phyloP scores from a whole-genome alignment of 2,113 vertebrate species.

The Brachypodius melanocephalos region DNA sequence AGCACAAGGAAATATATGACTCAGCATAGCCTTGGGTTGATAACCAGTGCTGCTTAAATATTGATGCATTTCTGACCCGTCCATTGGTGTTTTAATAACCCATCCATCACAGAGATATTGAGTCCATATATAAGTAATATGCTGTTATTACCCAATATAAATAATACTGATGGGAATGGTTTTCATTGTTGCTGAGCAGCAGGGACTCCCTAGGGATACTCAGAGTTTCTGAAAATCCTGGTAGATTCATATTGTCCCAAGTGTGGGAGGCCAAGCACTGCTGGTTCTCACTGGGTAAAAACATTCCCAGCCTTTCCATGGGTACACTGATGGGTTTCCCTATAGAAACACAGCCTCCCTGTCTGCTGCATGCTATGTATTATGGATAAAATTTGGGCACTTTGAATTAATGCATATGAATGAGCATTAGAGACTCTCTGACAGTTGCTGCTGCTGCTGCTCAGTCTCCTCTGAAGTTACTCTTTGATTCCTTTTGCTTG shows the following conservation, averaged over 20 bases:
- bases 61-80: slow-evolving; percentile 53
- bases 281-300: background rate
- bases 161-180: slow-evolving; percentile 55
- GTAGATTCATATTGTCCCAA: background rate
- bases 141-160: slow-evolving; percentile 60
- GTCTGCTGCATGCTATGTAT: background rate
- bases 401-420: slow-evolving; percentile 6
- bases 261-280: background rate
- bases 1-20: slow-evolving; percentile 28
- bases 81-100: slow-evolving; percentile 56
- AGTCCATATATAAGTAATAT: slow-evolving; percentile 58
- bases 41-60: slow-evolving; percentile 54
- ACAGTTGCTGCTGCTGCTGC: slow-evolving; percentile 9
- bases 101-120: slow-evolving; percentile 48
- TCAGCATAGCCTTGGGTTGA: slow-evolving; percentile 55
- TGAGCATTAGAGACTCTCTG: slow-evolving; percentile 28
- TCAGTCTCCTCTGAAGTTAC: slow-evolving; percentile 44
- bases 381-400: slow-evolving; percentile 3
- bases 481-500: slow-evolving; percentile 39
- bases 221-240: background rate
- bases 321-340: background rate
- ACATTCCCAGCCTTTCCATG: background rate
- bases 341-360: background rate
- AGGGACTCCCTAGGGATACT: background rate
- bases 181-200: slow-evolving; percentile 55